Evolutionary conservation across 2,888 invertebrate species (phyloP), one percentile per base, ranked within the genome.

Genomic region (Nymphalis polychloros): DNA sequence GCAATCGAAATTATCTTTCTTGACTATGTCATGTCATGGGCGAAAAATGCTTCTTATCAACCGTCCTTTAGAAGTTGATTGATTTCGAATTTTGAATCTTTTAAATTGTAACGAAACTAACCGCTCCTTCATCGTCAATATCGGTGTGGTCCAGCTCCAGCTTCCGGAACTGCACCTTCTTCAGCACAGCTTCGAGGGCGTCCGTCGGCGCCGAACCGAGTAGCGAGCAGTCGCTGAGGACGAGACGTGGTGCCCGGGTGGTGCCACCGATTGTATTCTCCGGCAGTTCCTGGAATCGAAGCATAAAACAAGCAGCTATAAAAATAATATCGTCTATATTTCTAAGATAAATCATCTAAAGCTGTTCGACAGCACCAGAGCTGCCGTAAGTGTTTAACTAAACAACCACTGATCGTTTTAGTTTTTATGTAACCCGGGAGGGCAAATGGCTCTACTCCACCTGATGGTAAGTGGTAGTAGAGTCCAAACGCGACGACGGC

Each of bases 141-240:
- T 93, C 93, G 16, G 95, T 94, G 63, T 94, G 93, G 83, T 96
- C 95, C 48, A 97, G 83, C 86, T 96, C 95, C 64, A 97, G 82
- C 72, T 93, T 89, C 61, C 94, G 86, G 87, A 96, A 97, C 85
- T 96, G 96, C 66, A 96, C 95, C 83, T 96, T 93, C 81, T 96
- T 94, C 70, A 98, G 94, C 69, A 98, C 93, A 76, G 97, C 96
- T 85, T 98, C 98, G 63, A 98, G 86, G 19, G 97, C 95, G 90
- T 98, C 97, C 73, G 95, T 95, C 68, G 94, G 93, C 76, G 94
- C 93, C 73, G 94, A 88, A 72, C 95, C 94, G 71, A 96, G 87
- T 73, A 94, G 90, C 73, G 94, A 93, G 68, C 91, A 90, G 59
- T 81, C 94, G 94, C 91, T 77, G 86, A 93, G 82, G 89, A 94